A percentile compares a stretch with the other conserved stretches of the same genome.
phyloP scores from a whole-genome alignment of 35 echinoderm and acorn worm species.

The Lytechinus pictus region DNA sequence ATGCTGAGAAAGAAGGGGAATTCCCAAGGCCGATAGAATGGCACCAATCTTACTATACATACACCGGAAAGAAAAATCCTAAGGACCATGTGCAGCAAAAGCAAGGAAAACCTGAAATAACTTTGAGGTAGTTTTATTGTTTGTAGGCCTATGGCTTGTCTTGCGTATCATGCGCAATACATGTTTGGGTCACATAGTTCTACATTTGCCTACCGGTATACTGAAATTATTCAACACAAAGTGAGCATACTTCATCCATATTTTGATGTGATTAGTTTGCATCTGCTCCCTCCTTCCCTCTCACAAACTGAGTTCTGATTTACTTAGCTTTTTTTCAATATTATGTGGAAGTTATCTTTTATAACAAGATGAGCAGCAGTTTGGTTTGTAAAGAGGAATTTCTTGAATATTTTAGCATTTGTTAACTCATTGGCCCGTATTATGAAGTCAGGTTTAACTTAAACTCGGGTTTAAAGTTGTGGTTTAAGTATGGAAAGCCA shows the following conservation, averaged over 20 bases:
- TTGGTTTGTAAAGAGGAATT: no score
- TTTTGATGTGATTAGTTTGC: background rate
- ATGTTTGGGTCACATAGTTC: no score
- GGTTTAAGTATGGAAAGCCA: no score
- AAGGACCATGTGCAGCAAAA: conserved; percentile 26
- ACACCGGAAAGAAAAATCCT: conserved; percentile 74
- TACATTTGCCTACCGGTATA: background rate
- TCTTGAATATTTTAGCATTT: no score
- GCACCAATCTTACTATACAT: conserved; percentile 84
- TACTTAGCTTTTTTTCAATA: background rate
- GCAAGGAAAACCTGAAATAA: conserved; percentile 59
- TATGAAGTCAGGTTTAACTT: no score
- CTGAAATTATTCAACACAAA: background rate
- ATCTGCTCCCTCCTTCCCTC: background rate
- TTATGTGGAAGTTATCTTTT: no score
- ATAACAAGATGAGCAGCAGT: no score
- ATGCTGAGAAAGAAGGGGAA: background rate
- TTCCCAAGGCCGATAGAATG: conserved; percentile 76
- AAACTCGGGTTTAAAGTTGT: no score
- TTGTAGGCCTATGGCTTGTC: background rate
- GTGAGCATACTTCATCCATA: background rate
- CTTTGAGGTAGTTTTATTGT: conserved; percentile 56
- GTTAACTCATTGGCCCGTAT: no score
- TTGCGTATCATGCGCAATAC: background rate
- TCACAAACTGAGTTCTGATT: no score